A percentile compares a stretch with the other conserved stretches of the same genome.
Conservation (phyloP, 2,888 invertebrate genomes). For the Onchidella celtica region DNA sequence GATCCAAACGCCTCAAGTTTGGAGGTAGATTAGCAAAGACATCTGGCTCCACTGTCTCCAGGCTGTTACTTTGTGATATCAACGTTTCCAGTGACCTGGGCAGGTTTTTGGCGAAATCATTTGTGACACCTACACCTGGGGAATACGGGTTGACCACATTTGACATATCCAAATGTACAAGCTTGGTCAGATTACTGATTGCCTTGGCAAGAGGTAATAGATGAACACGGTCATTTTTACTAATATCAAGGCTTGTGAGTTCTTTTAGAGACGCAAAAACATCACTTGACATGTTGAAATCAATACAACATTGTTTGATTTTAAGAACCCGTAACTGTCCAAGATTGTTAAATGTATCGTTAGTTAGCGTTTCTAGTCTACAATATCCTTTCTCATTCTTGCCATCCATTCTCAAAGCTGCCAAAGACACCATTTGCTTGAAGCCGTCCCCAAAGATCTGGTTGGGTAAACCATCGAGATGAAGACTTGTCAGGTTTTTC, state of each 20-base stretch:
- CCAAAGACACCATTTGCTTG: constrained; percentile 6
- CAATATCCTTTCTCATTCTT: not conserved
- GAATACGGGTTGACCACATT: constrained; percentile 2
- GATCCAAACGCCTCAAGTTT: not conserved
- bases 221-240: constrained; percentile 12
- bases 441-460: constrained; percentile 34
- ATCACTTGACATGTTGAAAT: not conserved
- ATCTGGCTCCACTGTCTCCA: not conserved
- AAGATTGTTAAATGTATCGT: constrained; percentile 27
- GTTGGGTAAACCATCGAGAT: constrained; percentile 41
- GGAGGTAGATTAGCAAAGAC: constrained; percentile 18
- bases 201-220: not conserved
- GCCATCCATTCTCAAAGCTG: constrained; percentile 6
- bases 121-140: not conserved
- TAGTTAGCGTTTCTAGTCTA: not conserved
- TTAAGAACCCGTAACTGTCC: not conserved
- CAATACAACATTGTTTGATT: constrained; percentile 21
- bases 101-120: not conserved
- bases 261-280: constrained; percentile 27
- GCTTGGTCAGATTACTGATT: not conserved
- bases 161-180: constrained; percentile 1
- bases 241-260: constrained; percentile 9
- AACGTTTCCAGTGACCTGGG: not conserved
- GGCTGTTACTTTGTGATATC: not conserved
- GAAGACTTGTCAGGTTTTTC: constrained; percentile 5